Percentiles rank a stretch among this genome's conserved stretches.
Conservation (phyloP, 2,888 invertebrate species). For the Caenorhabditis imperialis region DNA sequence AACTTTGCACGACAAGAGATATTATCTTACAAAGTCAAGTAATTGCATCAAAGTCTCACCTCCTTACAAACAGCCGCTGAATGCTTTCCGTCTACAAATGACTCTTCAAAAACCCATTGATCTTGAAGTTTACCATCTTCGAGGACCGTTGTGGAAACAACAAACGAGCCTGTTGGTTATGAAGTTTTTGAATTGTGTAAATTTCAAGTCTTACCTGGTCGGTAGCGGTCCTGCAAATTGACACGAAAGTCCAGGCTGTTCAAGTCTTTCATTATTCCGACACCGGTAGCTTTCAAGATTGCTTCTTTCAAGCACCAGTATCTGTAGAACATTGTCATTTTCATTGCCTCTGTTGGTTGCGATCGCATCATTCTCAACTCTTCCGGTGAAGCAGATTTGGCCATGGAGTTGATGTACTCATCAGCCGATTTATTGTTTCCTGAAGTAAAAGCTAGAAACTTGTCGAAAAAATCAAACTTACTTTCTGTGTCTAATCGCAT, state of each 20-base stretch:
- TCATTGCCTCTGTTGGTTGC: slow-evolving; percentile 76
- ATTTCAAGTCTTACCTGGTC: slow-evolving; percentile 61
- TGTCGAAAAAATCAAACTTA: slow-evolving; percentile 41
- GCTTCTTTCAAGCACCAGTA: slow-evolving; percentile 78
- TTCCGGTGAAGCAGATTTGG: slow-evolving; percentile 71
- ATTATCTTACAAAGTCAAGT: too few species aligned
- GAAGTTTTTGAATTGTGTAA: too few species aligned
- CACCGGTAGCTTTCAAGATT: slow-evolving; percentile 77
- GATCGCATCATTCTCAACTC: slow-evolving; percentile 75
- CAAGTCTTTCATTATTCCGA: slow-evolving; percentile 76
- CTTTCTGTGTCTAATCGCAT: slow-evolving; percentile 76
- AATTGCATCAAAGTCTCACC: too few species aligned
- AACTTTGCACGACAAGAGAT: too few species aligned
- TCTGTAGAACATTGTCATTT: slow-evolving; percentile 77
- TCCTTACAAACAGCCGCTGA: slow-evolving; percentile 76
- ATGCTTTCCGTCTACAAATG: slow-evolving; percentile 74
- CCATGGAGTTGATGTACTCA: slow-evolving; percentile 78
- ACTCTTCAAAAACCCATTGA: slow-evolving; percentile 77
- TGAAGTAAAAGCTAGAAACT: slow-evolving; percentile 18
- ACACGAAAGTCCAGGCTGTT: slow-evolving; percentile 75
- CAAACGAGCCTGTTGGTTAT: slow-evolving; percentile 71
- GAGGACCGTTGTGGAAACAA: slow-evolving; percentile 72
- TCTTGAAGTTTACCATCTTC: slow-evolving; percentile 70
- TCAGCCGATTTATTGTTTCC: slow-evolving; percentile 77
- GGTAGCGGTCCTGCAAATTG: slow-evolving; percentile 70